Base-by-base conservation (phyloP, 2,797 vertebrate species). In the Pagetopsis macropterus region DNA sequence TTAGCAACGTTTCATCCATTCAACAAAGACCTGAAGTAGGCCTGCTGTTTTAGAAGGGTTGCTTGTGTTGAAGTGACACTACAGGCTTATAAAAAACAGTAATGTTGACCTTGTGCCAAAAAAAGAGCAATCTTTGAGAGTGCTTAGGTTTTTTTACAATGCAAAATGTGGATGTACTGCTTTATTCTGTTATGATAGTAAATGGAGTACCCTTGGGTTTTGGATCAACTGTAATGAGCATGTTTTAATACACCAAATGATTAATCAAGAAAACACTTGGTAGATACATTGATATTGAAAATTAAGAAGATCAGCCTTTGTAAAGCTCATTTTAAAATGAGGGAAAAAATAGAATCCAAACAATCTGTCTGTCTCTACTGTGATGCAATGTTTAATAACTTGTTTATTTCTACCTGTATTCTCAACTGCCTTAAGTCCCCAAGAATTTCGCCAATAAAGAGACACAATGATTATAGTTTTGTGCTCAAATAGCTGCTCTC, bases 381-480 rank as follows among this genome's bases (percentile, higher is more conserved):
- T 43, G 45, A 37, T 76, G 27, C 9, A 63, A 49, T 21, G 45
- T 10, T n/a, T 60, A 27, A 50, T 62, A 55, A 48, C 55, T 27
- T n/a, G 14, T 55, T 19, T 21, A 3, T 23, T 59, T 64, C 21
- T 7, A 41, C 8, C 16, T 16, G 5, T 48, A 10, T 41, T 31
- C 4, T 0, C 37, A 66, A 59, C 5, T 44, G 9, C n/a, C 12
- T 27, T 27, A 5, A 43, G 3, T 55, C 21, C 3, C 10, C 23
- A 61, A 77, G 17, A 68, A 12, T 79, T 64, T 16, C 43, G 5
- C 12, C 33, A 46, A 33, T 13, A 11, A 31, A 52, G 27, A 70
- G 33, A 56, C 3, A 44, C 15, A 2, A 23, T 77, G 51, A 77
- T 80, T 54, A 71, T 50, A 66, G 43, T 66, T 69, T 80, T 57